Evolutionary conservation across 2,888 invertebrate species (phyloP), one percentile per base, ranked within the genome.

Genomic region (Tenthredo mesomela): DNA sequence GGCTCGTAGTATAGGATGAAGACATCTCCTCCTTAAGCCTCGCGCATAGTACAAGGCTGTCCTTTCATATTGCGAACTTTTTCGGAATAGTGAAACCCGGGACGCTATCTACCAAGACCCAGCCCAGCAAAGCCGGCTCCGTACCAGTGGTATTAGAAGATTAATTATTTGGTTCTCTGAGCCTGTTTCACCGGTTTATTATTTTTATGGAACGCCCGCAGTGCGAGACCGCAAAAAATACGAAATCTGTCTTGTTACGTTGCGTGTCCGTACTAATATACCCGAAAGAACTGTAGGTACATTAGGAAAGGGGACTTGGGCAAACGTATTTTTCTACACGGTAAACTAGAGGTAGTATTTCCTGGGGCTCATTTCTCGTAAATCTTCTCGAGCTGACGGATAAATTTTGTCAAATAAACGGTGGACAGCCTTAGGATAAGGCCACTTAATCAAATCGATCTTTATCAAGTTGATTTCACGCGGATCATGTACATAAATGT

Each of bases 151-250:
- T 61, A 37, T 80, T 80, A 40, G 47, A 33, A 80, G 80, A 80
- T 80, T 80, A 80, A 80, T 80, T 61, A 58, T 80, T 80, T 61
- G 3, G 37, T 61, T 40, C 80, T 61, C 58, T 40, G 61, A 58
- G 61, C 61, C 58, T 40, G 33, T 61, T 80, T 15, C 61, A 37
- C 10, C 15, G 80, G 80, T 18, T 80, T 61, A 61, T 80, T 80
- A 80, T 61, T 80, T 80, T 80, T 80, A 80, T 80, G 25, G 40
- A 80, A 80, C 80, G 29, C 77, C 77, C 61, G 61, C 37, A 40
- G 40, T 61, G 58, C 37, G 80, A 40, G 40, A 37, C 33, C 1
- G 54, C n/a, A 54, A 9, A 77, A 77, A 77, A 77, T 7, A 77
- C 50, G 33, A 40, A 61, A 33, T 40, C 37, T 40, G 40, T 80